Evolutionary conservation across 2,113 vertebrate genomes (phyloP), one percentile per base, ranked within the genome.

Genomic region (Hyperopisus bebe): DNA sequence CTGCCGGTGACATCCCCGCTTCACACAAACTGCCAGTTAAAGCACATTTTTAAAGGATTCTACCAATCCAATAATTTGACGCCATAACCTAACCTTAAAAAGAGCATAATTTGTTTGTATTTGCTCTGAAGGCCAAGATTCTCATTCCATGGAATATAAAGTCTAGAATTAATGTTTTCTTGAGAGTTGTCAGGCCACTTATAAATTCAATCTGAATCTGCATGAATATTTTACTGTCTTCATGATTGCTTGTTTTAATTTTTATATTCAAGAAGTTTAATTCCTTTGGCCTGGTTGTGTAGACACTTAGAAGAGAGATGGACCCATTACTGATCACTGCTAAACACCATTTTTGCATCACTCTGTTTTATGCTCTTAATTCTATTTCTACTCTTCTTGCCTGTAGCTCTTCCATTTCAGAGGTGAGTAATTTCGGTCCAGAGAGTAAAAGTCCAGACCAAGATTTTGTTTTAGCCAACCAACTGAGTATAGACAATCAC

Each of bases 161-260:
- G 27, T 48, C 44, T 85, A 42, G 15, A 39, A 80, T 80, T 42
- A 42, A 80, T 39, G 27, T 42, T 42, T 42, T 42, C 74, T 42
- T 42, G 74, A 39, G 70, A 80, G 31, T 80, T 39, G 74, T 42
- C 74, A 2, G 74, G 35, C 15, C 35, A 19, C 74, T 42, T 80
- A 6, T 80, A 35, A 80, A 80, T 39, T 85, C 39, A 10, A 3
- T 47, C 21, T 48, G 47, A 48, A 50, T 86, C 83, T 86, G 83
- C 83, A 86, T 86, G n/a, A 47, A 48, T 86, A 48, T n/a, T 86
- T 86, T 50, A 47, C 44, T 86, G 42, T 86, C 46, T 86, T 48
- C 19, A 27, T 86, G 19, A 48, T 48, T 86, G 9, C 13, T 86
- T 47, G 11, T 19, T 47, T 86, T 47, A 24, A 50, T 48, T 50